These are phyloP conservation scores for Delphinus delphis DNA, from an alignment of 2,113 vertebrate genomes.

Conservation along the genomic window DNA sequence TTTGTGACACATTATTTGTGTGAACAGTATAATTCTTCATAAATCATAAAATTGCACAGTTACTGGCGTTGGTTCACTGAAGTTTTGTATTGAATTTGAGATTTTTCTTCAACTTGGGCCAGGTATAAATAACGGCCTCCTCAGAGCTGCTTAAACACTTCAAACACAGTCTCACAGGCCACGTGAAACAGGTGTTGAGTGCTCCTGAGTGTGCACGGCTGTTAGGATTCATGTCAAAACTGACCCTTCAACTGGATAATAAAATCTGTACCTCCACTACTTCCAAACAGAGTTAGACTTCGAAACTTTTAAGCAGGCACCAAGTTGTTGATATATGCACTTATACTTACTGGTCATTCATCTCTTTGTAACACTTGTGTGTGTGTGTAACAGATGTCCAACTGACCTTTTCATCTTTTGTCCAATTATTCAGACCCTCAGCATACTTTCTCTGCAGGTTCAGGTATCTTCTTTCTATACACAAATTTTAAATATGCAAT, in stretches of 20 bases:
- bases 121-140: not conserved
- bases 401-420: not conserved
- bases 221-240: not conserved
- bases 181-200: not conserved
- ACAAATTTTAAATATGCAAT: conserved; percentile 14
- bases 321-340: not conserved
- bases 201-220: not conserved
- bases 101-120: not conserved
- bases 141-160: not conserved
- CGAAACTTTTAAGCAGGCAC: not conserved
- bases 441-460: not conserved
- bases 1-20: not conserved
- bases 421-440: not conserved
- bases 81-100: not conserved
- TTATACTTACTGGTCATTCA: not conserved
- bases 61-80: not conserved
- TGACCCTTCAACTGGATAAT: not conserved
- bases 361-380: not conserved
- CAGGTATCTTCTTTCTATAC: not conserved
- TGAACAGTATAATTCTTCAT: not conserved
- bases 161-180: not conserved
- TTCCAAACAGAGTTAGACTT: not conserved
- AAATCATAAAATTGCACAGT: not conserved
- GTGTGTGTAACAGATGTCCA: not conserved
- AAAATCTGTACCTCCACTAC: not conserved